phyloP scores from a whole-genome alignment of 2,113 vertebrate genomes.

The Arvicanthis niloticus region DNA sequence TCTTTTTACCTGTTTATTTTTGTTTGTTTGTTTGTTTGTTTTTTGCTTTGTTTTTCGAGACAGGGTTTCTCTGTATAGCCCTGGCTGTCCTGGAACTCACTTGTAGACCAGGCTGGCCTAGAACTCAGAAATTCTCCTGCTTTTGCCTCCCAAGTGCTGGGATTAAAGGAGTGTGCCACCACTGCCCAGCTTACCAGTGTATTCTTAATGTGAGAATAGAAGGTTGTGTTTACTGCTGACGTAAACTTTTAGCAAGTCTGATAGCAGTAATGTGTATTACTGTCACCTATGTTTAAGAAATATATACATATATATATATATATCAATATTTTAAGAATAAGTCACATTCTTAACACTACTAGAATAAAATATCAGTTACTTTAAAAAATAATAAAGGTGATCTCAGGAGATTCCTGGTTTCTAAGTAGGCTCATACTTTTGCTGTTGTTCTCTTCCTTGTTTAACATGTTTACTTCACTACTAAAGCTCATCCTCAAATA shows the following conservation, averaged over 20 bases:
- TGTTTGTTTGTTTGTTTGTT: too few species aligned
- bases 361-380: neutral
- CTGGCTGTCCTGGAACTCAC: too few species aligned
- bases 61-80: too few species aligned
- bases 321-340: neutral
- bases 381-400: neutral
- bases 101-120: too few species aligned
- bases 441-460: neutral
- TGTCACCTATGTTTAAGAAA: neutral
- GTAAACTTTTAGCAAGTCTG: neutral
- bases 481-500: neutral
- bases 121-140: too few species aligned
- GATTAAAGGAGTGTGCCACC: too few species aligned
- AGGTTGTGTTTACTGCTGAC: neutral
- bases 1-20: too few species aligned
- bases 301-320: conserved; percentile 18
- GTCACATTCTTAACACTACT: neutral
- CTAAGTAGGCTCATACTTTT: neutral
- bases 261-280: neutral
- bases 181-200: neutral
- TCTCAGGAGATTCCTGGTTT: neutral
- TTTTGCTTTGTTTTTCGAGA: too few species aligned
- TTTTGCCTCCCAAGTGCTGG: too few species aligned
- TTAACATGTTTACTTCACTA: neutral
- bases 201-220: neutral